phyloP scores from a whole-genome alignment of 2,113 vertebrate species.

The Cnemophilus loriae region DNA sequence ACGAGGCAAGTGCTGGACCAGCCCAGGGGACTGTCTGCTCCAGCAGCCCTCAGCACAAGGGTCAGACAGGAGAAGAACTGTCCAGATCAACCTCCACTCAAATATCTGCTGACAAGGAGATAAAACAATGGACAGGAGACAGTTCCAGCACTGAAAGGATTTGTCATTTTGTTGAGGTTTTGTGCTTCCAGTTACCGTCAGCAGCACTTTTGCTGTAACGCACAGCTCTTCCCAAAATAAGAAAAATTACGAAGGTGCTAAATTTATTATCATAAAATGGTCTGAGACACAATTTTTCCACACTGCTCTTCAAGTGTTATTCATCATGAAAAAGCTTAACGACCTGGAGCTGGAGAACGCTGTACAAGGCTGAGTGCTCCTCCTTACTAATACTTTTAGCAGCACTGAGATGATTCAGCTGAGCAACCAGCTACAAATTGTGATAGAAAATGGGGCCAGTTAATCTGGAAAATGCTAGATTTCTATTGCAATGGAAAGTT shows the following conservation, averaged over 20 bases:
- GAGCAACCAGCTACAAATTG: neutral
- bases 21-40: neutral
- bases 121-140: neutral
- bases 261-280: neutral
- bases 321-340: neutral
- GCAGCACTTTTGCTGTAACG: neutral
- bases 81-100: neutral
- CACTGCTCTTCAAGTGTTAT: neutral
- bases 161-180: neutral
- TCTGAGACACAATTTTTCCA: neutral
- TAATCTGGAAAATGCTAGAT: neutral
- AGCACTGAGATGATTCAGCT: neutral
- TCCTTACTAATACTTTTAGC: neutral
- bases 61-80: neutral
- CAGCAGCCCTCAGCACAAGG: neutral
- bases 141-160: neutral
- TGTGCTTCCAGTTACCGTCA: neutral
- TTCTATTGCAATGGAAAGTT: neutral
- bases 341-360: neutral
- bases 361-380: neutral
- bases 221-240: neutral
- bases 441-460: neutral
- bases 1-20: neutral
- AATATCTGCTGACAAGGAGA: neutral
- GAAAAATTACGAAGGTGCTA: neutral